These are phyloP conservation scores for Drosophila eugracilis DNA, from an alignment of 1,140 invertebrate genomes.

Conservation along the genomic window DNA sequence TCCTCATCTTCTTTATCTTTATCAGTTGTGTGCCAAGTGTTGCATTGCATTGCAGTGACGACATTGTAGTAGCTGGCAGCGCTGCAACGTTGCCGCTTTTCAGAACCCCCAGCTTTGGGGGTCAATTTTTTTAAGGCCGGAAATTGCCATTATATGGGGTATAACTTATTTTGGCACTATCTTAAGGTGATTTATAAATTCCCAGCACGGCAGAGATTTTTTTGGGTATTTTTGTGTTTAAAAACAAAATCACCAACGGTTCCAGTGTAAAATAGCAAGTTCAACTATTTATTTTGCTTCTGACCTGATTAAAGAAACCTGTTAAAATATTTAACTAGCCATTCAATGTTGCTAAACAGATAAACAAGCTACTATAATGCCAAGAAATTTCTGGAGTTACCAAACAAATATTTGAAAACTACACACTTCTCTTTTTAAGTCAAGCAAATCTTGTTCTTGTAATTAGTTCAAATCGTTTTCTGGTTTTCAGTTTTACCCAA, in stretches of 20 bases:
- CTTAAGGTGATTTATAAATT: not conserved
- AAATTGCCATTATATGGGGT: conserved; percentile 2
- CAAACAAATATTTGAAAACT: not conserved
- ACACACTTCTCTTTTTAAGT: not conserved
- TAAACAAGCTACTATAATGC: not conserved
- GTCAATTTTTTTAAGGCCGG: conserved; percentile 1
- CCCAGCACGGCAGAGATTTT: too few relatives aligned
- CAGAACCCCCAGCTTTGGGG: not conserved
- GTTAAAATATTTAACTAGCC: not conserved
- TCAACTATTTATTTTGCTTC: not conserved
- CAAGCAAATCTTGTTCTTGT: not conserved
- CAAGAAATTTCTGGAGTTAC: not conserved
- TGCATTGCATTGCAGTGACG: conserved; percentile 30
- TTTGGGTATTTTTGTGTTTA: too few relatives aligned
- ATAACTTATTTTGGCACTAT: not conserved
- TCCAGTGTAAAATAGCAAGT: not conserved
- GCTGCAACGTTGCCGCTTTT: conserved; percentile 16
- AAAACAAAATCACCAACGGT: not conserved
- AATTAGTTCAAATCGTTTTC: not conserved
- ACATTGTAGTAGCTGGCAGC: conserved; percentile 17
- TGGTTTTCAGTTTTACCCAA: not conserved
- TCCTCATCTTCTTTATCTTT: conserved; percentile 11
- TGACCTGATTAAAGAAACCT: conserved; percentile 3
- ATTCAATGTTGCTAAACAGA: too few relatives aligned
- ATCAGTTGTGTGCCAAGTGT: conserved; percentile 38